Percentiles rank a stretch among this genome's conserved stretches.
Evolutionary conservation across 2,888 invertebrate genomes (phyloP).

Genomic region (Perdita meconis): DNA sequence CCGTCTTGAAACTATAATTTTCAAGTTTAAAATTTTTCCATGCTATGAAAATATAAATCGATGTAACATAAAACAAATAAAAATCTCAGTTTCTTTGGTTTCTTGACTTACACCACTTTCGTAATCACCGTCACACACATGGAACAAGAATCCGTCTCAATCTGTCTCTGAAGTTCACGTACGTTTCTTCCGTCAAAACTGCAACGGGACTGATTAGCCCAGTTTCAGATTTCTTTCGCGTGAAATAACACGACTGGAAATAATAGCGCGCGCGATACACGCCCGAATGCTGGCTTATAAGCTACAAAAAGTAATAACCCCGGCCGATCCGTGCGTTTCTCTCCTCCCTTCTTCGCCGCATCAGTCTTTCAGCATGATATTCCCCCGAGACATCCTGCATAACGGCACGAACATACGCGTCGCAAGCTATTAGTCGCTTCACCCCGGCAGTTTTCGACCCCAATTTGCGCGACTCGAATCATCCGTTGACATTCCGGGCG

Average conservation of each 20-base stretch:
- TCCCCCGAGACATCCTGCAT: neutral
- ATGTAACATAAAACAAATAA: too few species aligned
- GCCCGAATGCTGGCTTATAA: constrained; percentile 55
- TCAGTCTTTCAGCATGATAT: neutral
- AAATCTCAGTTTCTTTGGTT: too few species aligned
- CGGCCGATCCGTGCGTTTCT: constrained; percentile 31
- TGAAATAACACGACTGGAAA: constrained; percentile 33
- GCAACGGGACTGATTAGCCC: constrained; percentile 36
- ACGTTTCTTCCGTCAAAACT: neutral
- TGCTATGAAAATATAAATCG: too few species aligned
- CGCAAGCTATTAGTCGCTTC: constrained; percentile 6
- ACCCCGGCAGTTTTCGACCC: constrained; percentile 12
- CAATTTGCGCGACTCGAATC: constrained; percentile 24
- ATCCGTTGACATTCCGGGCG: neutral
- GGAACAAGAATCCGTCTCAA: too few species aligned
- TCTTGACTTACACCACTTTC: too few species aligned
- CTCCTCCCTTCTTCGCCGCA: constrained; percentile 9
- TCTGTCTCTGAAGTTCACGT: too few species aligned
- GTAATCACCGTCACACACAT: too few species aligned
- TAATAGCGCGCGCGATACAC: constrained; percentile 47
- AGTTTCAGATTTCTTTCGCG: constrained; percentile 42
- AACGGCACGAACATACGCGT: neutral
- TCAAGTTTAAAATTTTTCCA: too few species aligned
- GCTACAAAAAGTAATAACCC: constrained; percentile 68
- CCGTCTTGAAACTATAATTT: too few species aligned